Evolutionary conservation across 2,113 vertebrate genomes (phyloP), one percentile per base, ranked within the genome.

Genomic region (Cynoglossus semilaevis): DNA sequence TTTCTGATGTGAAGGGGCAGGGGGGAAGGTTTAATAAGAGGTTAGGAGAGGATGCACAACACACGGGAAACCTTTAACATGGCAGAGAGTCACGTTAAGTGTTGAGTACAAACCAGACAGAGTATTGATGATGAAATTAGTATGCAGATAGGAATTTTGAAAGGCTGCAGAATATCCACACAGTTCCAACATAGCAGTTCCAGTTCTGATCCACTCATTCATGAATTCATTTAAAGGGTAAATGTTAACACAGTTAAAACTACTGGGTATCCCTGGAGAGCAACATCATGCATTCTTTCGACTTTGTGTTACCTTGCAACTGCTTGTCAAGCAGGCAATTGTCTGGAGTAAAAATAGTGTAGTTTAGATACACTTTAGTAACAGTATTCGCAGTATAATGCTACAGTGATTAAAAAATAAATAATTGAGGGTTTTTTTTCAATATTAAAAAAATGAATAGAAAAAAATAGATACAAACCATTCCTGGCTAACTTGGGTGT

Each of bases 401-500:
- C 60, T 54, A 56, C 18, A 62, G 19, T 15, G 15, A 61, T 72
- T 17, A 52, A 51, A 57, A 29, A 51, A 51, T 17, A 62, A 8
- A 47, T 10, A 1, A 1, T 34, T 5, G n/a, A 4, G 8, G 13
- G 1, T 0, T 4, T 14, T 0, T 44, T 41, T 15, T 15, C 2
- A 29, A 29, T 29, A 29, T 29, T 13, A 11, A 10, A 15, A 9
- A 17, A 16, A 37, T 1, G 2, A 41, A 12, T 54, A 12, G 58
- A 61, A 49, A 0, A 6, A 1, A 49, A 58, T 40, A 57, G 7
- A 46, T 29, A 69, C 94, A 66, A 80, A 98, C 97, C 97, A 54
- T 95, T 96, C 42, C 96, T 88, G 55, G 87, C 87, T 82, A 96
- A 63, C 76, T 94, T 96, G n/a, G 94, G 93, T 1, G 94, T 94